Base-by-base conservation (phyloP, 2,797 vertebrate genomes). In the Phataginus tricuspis region DNA sequence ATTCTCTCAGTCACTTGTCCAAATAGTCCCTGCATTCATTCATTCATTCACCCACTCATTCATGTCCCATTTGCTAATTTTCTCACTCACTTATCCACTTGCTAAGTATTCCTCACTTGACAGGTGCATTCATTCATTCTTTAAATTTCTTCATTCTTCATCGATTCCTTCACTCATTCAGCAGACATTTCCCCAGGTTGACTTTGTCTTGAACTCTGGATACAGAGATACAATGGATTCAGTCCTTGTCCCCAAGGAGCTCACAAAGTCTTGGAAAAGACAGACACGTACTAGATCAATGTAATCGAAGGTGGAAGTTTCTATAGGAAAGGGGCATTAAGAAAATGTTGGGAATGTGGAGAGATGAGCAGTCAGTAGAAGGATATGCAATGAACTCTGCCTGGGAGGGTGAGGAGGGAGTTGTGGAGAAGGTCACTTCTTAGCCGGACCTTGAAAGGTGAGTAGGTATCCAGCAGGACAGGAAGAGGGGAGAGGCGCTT, bases 21-120 rank as follows among this genome's bases (percentile, higher is more conserved):
- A 45, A 45, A 45, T 2, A 45, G 45, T 45, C 45, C 45, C 45
- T 45, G 11, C 10, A 45, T 45, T 63, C 25, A 31, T 18, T 75
- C 34, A 61, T 64, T 80, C 34, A 68, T 25, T 37, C 29, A 69
- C 12, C 34, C 7, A 4, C 27, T 80, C 0, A 25, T 49, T 80
- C 29, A 25, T 92, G 27, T 85, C 68, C 92, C 66, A 85, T 51
- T 94, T 72, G 49, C 34, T 91, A 4, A 37, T 86, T 92, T 87
- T 53, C 66, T 85, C 18, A 23, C 12, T 45, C 23, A n/a, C 80
- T 49, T 85, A 75, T 69, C 53, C 21, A 11, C 51, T 94, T 12
- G 16, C 37, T 75, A 45, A 61, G 84, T 89, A 69, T 78, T 90
- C 27, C 49, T 82, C 74, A 87, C n/a, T 29, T n/a, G 45, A 92